Base-by-base conservation (phyloP, 2,113 vertebrate species). In the Prunella himalayana region DNA sequence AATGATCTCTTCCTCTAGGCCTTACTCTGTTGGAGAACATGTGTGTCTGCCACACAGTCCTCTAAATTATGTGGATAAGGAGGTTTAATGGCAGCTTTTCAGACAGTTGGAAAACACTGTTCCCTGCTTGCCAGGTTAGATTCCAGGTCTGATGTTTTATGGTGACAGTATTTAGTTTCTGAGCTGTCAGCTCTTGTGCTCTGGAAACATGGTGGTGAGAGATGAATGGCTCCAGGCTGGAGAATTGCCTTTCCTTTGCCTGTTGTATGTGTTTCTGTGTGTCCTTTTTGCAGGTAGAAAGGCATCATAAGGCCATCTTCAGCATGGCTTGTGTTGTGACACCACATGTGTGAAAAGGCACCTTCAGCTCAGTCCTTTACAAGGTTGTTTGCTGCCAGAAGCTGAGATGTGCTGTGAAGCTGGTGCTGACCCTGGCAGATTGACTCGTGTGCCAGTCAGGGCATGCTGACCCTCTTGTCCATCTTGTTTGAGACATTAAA, bases 271-370 rank as follows among this genome's bases (percentile, higher is more conserved):
- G 41, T 63, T 82, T 64, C 64, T 41, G 1, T 70, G 45, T 80
- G 61, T 50, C 65, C 24, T 57, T 59, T 61, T 21, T 50, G 35
- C 41, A 39, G 72, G 49, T 41, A 25, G 39, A 13, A 53, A 50
- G 42, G 17, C 44, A 9, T 63, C n/a, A 5, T 16, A 15, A 35
- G 59, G 23, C 53, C 65, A 21, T 57, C 47, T 37, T 41, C 31
- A 76, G 42, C 2, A 0, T 53, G 42, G 51, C 53, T 63, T 53
- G 0, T 68, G 42, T 44, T 71, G 64, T 77, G 85, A 50, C 50
- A 28, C n/a, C 39, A n/a, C 3, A 0, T 60, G 45, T 37, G 22
- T 73, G 41, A 21, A 24, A 60, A 60, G 37, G 15, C 0, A 0
- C 45, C 59, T 64, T 72, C 44, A 60, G 44, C 54, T 84, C 27